Base-by-base conservation (phyloP, 1,140 invertebrate genomes). In the Lucilia sericata region DNA sequence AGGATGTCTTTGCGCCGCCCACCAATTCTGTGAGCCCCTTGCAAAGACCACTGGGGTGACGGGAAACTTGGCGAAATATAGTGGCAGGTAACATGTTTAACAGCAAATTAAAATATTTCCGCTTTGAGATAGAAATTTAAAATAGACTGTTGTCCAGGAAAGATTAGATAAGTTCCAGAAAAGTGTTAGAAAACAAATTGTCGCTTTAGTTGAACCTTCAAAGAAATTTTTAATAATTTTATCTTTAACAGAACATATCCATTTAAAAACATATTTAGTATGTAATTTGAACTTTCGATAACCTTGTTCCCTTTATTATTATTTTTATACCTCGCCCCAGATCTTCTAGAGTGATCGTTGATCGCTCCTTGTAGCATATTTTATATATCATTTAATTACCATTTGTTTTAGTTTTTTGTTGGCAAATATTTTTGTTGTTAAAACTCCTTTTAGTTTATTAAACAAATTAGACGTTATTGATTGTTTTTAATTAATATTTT, bases 31-130 rank as follows among this genome's bases (percentile, higher is more conserved):
- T 87, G 17, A 88, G 86, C 21, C 86, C 85, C 19, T 88, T 87
- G 49, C 86, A 60, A 8, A 85, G 85, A 17, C 87, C 86, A 80
- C 76, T 86, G 8, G 87, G 83, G 0, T 86, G 88, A 0, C 88
- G 88, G 74, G 88, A 86, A 83, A 87, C 85, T 86, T 90, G 89
- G 0, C 89, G 87, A 75, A 88, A 89, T 65, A 89, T 60, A 19
- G 90, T 90, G 74, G 87, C 86, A 17, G 89, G 89, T 60, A 90
- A 84, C 89, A 90, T 90, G 8, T 82, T n/a, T 82, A 13, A 30
- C 65, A 70, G 65, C 7, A n/a, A 25, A 25, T 25, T 19, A 5
- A 19, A 21, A 70, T 3, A 21, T 9, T 65, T 25, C 10, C 8
- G n/a, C n/a, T 9, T 70, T 21, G 65, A 70, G 65, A 12, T 10